Percentiles rank a stretch among this genome's conserved stretches.
Conservation (phyloP, 2,797 vertebrate species). For the Sternotherus odoratus region DNA sequence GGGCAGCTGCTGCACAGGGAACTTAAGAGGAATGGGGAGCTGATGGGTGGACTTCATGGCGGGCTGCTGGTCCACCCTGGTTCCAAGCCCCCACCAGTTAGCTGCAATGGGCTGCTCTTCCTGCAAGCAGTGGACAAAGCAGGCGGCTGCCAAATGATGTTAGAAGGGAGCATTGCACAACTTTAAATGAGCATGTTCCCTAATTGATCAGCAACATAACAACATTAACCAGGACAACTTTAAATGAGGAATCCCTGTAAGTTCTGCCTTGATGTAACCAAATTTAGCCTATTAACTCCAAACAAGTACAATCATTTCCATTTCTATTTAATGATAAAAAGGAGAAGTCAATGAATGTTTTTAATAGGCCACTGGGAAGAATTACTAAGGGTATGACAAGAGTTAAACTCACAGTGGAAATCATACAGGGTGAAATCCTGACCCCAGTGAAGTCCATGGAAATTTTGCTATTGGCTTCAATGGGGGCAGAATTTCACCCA, state of each 20-base stretch:
- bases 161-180: too few species aligned
- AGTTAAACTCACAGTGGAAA: background rate
- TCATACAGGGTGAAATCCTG: background rate
- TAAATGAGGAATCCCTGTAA: background rate
- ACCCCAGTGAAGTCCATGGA: background rate
- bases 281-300: background rate
- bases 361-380: background rate
- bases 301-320: background rate
- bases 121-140: too few species aligned
- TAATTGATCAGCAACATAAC: too few species aligned
- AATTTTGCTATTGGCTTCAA: background rate
- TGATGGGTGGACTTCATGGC: too few species aligned
- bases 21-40: too few species aligned
- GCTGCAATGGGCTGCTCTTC: too few species aligned
- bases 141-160: too few species aligned
- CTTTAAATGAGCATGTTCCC: too few species aligned
- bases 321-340: background rate
- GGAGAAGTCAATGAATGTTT: background rate
- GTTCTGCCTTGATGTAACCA: background rate
- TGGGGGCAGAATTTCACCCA: background rate
- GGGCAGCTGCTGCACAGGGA: too few species aligned
- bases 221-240: too few species aligned
- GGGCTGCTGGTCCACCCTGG: too few species aligned
- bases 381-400: background rate
- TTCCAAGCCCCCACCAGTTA: too few species aligned